phyloP scores from a whole-genome alignment of 2,113 vertebrate genomes.

The Mustela nigripes region DNA sequence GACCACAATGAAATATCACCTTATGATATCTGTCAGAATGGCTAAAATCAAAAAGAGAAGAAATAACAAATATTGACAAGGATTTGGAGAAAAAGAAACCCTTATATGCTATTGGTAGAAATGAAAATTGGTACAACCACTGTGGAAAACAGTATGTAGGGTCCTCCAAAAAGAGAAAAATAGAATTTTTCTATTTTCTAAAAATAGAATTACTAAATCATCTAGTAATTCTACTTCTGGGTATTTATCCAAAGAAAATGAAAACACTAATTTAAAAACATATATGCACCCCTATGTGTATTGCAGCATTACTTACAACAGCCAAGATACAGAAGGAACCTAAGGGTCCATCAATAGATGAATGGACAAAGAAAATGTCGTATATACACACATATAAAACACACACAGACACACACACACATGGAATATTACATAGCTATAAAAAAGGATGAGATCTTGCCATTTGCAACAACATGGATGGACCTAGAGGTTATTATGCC shows the following conservation, averaged over 20 bases:
- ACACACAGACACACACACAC: not conserved
- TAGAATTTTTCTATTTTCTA: not conserved
- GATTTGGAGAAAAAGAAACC: not conserved
- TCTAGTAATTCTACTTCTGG: not conserved
- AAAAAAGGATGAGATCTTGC: not conserved
- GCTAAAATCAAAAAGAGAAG: not conserved
- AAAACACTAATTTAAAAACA: not conserved
- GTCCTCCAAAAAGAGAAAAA: not conserved
- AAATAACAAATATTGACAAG: not conserved
- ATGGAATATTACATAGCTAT: not conserved
- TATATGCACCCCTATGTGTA: not conserved
- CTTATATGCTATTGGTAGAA: not conserved
- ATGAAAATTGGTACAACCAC: not conserved
- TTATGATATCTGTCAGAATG: not conserved
- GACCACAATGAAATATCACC: not conserved
- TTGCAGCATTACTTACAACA: not conserved
- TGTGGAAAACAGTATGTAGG: not conserved
- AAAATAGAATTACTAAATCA: not conserved
- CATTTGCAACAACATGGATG: not conserved
- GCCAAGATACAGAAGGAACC: not conserved
- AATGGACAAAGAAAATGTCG: not conserved
- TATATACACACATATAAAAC: not conserved
- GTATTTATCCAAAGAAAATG: not conserved
- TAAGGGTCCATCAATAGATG: not conserved
- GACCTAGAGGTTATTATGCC: not conserved